Conservation (phyloP, 1,140 invertebrate species). For the Drosophila parvula region DNA sequence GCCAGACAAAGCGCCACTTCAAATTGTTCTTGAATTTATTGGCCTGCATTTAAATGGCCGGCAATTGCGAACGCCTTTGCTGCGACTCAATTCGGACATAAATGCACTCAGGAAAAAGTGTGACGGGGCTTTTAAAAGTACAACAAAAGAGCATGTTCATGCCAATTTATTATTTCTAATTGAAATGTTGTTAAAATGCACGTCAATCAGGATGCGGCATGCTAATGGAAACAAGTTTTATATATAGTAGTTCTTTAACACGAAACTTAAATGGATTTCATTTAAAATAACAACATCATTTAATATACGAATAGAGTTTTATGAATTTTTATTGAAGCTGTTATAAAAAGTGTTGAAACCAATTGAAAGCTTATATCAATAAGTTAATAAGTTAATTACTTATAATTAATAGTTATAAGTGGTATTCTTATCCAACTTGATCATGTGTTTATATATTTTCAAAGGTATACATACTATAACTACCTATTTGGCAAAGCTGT, state of each 20-base stretch:
- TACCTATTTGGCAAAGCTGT: neutral
- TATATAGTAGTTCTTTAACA: neutral
- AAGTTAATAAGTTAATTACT: too few species aligned
- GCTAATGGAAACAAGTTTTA: neutral
- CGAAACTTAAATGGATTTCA: neutral
- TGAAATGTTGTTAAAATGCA: neutral
- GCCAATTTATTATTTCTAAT: neutral
- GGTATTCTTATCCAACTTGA: too few species aligned
- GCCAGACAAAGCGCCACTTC: conserved; percentile 59
- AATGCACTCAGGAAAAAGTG: conserved; percentile 48
- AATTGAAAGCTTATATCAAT: neutral
- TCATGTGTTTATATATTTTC: neutral
- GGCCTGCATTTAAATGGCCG: conserved; percentile 65
- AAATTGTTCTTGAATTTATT: conserved; percentile 73
- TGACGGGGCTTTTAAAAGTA: neutral
- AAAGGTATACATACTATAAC: neutral
- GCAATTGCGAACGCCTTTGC: conserved; percentile 45
- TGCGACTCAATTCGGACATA: conserved; percentile 59
- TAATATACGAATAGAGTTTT: too few species aligned
- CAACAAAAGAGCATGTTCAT: neutral
- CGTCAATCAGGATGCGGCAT: neutral
- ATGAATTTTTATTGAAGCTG: too few species aligned
- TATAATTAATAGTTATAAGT: too few species aligned
- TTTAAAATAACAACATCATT: neutral
- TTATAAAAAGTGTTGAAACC: neutral